A percentile compares a stretch with the other conserved stretches of the same genome.
Conservation (phyloP, 53 echinoderm and acorn worm species). For the Crossaster papposus region DNA sequence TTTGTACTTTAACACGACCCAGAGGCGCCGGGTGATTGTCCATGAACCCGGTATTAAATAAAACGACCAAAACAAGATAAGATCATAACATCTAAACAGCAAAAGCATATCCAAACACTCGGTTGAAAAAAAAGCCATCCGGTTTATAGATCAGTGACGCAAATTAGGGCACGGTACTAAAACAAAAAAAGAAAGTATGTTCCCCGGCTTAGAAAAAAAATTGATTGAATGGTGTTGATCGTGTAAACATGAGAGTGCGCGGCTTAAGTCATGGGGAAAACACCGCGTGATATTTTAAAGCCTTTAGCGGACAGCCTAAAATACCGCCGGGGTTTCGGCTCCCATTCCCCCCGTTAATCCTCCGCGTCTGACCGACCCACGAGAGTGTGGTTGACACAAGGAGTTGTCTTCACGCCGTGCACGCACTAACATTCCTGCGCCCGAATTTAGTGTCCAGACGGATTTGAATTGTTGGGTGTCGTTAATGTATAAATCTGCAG, state of each 20-base stretch:
- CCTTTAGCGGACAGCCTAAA: not conserved
- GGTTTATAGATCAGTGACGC: not conserved
- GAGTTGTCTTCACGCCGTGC: not conserved
- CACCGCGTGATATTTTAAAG: conserved; percentile 2
- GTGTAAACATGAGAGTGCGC: not conserved
- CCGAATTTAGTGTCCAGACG: not conserved
- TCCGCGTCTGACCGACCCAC: not conserved
- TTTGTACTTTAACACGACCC: not conserved
- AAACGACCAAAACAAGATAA: not conserved
- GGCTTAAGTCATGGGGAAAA: conserved; percentile 7
- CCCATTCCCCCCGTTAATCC: not conserved
- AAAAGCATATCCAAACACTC: conserved; percentile 3
- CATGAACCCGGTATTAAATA: not conserved
- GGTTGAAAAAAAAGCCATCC: not conserved
- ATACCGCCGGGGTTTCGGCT: not conserved
- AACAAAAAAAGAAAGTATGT: not conserved
- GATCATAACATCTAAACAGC: not conserved
- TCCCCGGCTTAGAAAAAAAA: not conserved
- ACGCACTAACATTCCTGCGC: not conserved
- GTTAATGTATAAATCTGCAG: not conserved
- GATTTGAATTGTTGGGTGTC: not conserved
- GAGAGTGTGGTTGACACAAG: not conserved
- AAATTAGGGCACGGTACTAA: not conserved
- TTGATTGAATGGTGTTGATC: conserved; percentile 34
- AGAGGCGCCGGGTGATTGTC: not conserved